Percentiles rank a stretch among this genome's conserved stretches.
Evolutionary conservation across 2,888 invertebrate genomes (phyloP).

Genomic region (Pinctada fucata): DNA sequence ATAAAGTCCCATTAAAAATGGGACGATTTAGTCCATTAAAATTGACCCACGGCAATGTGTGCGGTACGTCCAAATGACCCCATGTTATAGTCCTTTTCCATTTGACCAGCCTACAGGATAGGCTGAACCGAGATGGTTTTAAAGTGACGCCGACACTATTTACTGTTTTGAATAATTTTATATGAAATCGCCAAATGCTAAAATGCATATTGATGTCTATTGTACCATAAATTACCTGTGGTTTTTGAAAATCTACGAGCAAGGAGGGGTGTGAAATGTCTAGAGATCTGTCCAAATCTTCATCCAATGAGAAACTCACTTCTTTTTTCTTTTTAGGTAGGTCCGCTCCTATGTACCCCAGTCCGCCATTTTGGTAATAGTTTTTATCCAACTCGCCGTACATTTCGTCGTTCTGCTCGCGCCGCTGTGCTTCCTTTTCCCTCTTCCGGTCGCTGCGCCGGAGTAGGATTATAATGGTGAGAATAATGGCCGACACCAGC

Average conservation of each 20-base stretch:
- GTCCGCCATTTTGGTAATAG: slow-evolving; percentile 15
- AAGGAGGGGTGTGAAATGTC: slow-evolving; percentile 28
- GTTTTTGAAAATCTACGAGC: not conserved
- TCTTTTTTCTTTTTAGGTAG: slow-evolving; percentile 51
- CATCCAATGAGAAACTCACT: slow-evolving; percentile 59
- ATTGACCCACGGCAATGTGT: too few relatives aligned
- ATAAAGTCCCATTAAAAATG: too few relatives aligned
- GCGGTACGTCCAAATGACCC: too few relatives aligned
- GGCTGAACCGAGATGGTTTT: too few relatives aligned
- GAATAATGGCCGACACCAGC: slow-evolving; percentile 45
- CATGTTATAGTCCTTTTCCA: too few relatives aligned
- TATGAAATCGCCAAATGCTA: too few relatives aligned
- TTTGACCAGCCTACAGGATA: too few relatives aligned
- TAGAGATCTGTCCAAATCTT: slow-evolving; percentile 45
- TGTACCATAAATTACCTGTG: not conserved
- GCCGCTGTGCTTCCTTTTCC: not conserved
- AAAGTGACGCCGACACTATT: too few relatives aligned
- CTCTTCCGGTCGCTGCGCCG: slow-evolving; percentile 30
- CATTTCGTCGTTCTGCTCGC: not conserved
- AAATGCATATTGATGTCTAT: too few relatives aligned
- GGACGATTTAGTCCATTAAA: too few relatives aligned
- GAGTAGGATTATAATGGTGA: slow-evolving; percentile 44
- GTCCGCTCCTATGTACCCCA: slow-evolving; percentile 30
- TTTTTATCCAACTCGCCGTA: slow-evolving; percentile 13
- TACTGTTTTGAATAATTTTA: too few relatives aligned